These are phyloP conservation scores for Temnothorax nylanderi DNA, from an alignment of 1,140 invertebrate species.

Conservation along the genomic window DNA sequence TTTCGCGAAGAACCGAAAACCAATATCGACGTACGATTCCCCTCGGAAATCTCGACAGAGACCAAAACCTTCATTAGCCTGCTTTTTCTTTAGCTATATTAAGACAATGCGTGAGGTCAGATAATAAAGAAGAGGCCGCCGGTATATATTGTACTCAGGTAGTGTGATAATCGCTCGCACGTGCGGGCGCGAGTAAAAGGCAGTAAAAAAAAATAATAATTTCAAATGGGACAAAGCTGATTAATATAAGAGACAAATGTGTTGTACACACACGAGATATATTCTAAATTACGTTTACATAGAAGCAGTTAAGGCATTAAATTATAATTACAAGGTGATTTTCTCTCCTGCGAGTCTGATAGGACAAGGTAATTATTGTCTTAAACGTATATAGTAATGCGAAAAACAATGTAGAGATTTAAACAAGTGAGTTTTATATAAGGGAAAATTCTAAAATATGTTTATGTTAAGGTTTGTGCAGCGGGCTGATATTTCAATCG, in stretches of 20 bases:
- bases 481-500: constrained; percentile 40
- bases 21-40: neutral
- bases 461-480: constrained; percentile 67
- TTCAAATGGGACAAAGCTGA: constrained; percentile 45
- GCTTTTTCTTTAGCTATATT: neutral
- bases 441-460: constrained; percentile 73
- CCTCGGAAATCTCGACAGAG: neutral
- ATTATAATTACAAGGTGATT: constrained; percentile 74
- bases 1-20: neutral
- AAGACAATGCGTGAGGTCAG: constrained; percentile 26
- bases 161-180: constrained; percentile 53
- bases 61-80: neutral
- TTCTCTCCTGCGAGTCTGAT: constrained; percentile 62
- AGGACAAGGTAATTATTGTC: constrained; percentile 62
- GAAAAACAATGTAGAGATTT: constrained; percentile 56
- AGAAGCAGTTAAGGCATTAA: constrained; percentile 72
- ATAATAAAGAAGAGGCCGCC: constrained; percentile 59
- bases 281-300: constrained; percentile 80
- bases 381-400: constrained; percentile 63
- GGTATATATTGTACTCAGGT: constrained; percentile 54
- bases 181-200: constrained; percentile 36
- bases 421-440: constrained; percentile 62
- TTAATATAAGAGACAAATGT: constrained; percentile 63
- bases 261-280: constrained; percentile 58
- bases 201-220: constrained; percentile 49